Percentiles rank a stretch among this genome's conserved stretches.
phyloP scores from a whole-genome alignment of 2,888 invertebrate genomes.

The Cheilosia vulpina region DNA sequence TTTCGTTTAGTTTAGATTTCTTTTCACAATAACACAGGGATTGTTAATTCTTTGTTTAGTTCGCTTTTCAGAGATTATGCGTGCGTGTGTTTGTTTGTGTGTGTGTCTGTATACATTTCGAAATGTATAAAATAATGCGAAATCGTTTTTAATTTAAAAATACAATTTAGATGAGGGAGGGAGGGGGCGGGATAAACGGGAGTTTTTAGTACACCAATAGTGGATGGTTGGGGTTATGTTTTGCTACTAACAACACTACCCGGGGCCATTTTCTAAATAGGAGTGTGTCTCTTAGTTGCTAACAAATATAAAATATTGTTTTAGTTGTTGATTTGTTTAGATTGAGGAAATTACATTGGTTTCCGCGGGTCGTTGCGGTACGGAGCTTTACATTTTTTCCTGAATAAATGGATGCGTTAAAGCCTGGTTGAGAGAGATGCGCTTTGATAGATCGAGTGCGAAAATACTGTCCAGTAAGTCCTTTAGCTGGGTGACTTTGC shows the following conservation, averaged over 20 bases:
- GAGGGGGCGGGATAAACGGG: conserved; percentile 12
- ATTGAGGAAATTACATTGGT: conserved; percentile 68
- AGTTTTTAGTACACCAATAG: conserved; percentile 57
- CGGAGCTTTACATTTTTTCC: conserved; percentile 89
- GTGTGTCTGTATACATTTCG: conserved; percentile 36
- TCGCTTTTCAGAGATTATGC: conserved; percentile 38
- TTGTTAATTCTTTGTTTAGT: conserved; percentile 40
- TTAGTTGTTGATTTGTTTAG: conserved; percentile 55
- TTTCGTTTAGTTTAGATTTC: conserved; percentile 14
- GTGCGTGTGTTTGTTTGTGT: conserved; percentile 1
- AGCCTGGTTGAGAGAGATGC: conserved; percentile 97
- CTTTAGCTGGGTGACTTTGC: conserved; percentile 95
- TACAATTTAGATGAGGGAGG: conserved; percentile 30
- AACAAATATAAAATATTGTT: conserved; percentile 62
- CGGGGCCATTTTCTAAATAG: conserved; percentile 47
- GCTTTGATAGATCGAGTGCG: conserved; percentile 95
- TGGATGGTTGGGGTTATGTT: conserved; percentile 13
- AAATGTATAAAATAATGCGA: conserved; percentile 35
- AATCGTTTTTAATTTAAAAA: conserved; percentile 60
- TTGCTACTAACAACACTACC: conserved; percentile 54
- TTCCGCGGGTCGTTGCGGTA: conserved; percentile 17
- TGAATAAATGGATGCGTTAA: conserved; percentile 97
- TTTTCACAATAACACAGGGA: conserved; percentile 65
- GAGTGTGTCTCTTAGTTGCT: conserved; percentile 62
- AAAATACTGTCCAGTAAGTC: conserved; percentile 96